These are phyloP conservation scores for Drosophila rellima DNA, from an alignment of 2,888 invertebrate species.

Conservation along the genomic window DNA sequence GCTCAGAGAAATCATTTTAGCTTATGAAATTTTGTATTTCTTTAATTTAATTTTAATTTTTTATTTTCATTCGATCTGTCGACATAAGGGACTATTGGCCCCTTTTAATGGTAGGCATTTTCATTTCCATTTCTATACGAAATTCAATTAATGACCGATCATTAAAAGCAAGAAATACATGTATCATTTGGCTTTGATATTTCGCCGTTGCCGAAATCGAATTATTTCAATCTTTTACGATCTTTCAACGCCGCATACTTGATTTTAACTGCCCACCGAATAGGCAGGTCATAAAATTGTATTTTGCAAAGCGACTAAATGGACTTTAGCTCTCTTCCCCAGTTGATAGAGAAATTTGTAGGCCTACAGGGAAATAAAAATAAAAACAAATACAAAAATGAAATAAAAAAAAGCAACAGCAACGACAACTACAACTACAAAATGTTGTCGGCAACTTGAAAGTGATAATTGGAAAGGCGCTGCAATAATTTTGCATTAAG, in stretches of 20 bases:
- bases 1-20: conserved; percentile 57
- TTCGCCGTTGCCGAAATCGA: conserved; percentile 71
- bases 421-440: conserved; percentile 24
- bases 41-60: conserved; percentile 21
- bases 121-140: conserved; percentile 70
- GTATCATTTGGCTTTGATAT: conserved; percentile 78
- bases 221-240: conserved; percentile 70
- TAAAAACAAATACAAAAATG: conserved; percentile 23
- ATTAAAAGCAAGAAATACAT: conserved; percentile 69
- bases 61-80: conserved; percentile 19
- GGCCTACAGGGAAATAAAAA: conserved; percentile 54
- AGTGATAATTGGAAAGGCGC: conserved; percentile 79
- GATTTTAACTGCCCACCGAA: conserved; percentile 54
- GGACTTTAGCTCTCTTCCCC: conserved; percentile 31
- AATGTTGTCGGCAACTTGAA: conserved; percentile 61
- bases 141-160: conserved; percentile 84
- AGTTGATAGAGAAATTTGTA: conserved; percentile 61
- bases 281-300: conserved; percentile 50
- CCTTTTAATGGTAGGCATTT: conserved; percentile 65
- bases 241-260: conserved; percentile 59
- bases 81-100: conserved; percentile 39
- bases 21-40: conserved; percentile 25
- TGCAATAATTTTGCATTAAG: conserved; percentile 81
- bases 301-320: conserved; percentile 55
- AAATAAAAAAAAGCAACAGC: too few species aligned